These are phyloP conservation scores for Alsophila aescularia DNA, from an alignment of 2,888 invertebrate genomes.

Conservation along the genomic window DNA sequence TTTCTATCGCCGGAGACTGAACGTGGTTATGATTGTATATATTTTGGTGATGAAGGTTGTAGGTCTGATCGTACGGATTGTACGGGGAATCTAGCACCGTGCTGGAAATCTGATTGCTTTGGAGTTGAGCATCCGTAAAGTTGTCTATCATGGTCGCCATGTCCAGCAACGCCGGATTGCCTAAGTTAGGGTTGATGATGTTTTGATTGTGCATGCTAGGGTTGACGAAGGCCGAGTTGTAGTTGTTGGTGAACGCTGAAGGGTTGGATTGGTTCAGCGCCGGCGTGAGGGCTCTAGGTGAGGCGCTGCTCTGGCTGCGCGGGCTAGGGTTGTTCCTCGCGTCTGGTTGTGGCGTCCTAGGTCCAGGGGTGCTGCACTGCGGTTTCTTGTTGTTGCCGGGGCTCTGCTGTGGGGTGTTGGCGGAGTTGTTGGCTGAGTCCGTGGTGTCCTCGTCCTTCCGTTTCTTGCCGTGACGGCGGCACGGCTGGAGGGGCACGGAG, in stretches of 20 bases:
- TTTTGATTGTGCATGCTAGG: constrained; percentile 75
- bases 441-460: constrained; percentile 88
- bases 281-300: constrained; percentile 79
- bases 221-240: constrained; percentile 77
- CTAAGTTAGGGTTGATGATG: constrained; percentile 77
- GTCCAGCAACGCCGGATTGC: constrained; percentile 86
- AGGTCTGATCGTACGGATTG: constrained; percentile 86
- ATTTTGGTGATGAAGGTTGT: constrained; percentile 87
- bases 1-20: constrained; percentile 79
- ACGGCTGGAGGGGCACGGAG: constrained; percentile 93
- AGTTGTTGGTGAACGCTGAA: constrained; percentile 69
- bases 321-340: constrained; percentile 73
- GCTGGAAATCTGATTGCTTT: constrained; percentile 94
- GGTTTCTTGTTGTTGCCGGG: constrained; percentile 73
- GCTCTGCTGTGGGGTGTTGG: constrained; percentile 64
- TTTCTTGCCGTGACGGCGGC: constrained; percentile 91
- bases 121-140: constrained; percentile 90
- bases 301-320: constrained; percentile 82
- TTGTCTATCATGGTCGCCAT: constrained; percentile 92
- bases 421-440: constrained; percentile 61
- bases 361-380: constrained; percentile 65
- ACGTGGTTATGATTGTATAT: constrained; percentile 84
- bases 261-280: constrained; percentile 70
- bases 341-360: constrained; percentile 74
- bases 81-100: constrained; percentile 90